Base-by-base conservation (phyloP, 2,113 vertebrate genomes). In the Amia ocellicauda region DNA sequence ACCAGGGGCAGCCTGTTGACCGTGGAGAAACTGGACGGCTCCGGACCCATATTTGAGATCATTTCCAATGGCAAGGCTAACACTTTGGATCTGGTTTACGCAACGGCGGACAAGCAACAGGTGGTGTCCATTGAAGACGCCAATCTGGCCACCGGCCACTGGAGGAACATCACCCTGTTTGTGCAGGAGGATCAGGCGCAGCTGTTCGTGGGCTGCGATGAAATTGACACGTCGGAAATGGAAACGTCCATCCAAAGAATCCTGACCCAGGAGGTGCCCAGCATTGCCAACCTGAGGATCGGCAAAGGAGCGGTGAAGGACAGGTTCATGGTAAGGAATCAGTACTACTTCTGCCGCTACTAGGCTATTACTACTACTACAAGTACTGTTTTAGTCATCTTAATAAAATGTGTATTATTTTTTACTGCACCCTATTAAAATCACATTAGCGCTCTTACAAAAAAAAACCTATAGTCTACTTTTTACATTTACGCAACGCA, bases 161-260 rank as follows among this genome's bases (percentile, higher is more conserved):
- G 97, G 97, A 94, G 89, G 87, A 98, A 94, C 73, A 91, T 99
- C 86, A 98, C 93, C 2, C 88, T 99, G 67, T 97, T 98, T 53
- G 88, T 99, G 58, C 93, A 98, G 72, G 95, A 98, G 42, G 95
- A 98, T 67, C 83, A 89, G 9, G 97, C 92, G 23, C 93, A 97
- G 63, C 90, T 99, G 1, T 94, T 91, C 20, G 90, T 98, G 2
- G 97, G 94, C 28, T 99, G 97, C 60, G 95, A 98, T 54, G 93
- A 94, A 80, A 89, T 99, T 85, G 89, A 94, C 50, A 90, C 79
- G 0, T 85, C 86, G 0, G 96, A 97, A 71, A 69, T 99, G 69
- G 96, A 98, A 7, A 83, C 91, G 36, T 90, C 94, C 20, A 94
- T 99, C 75, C 88, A 96, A 13, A 91, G 81, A 42, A 83, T 98